A percentile compares a stretch with the other conserved stretches of the same genome.
These are phyloP conservation scores for Eremophila alpestris DNA, from an alignment of 2,797 vertebrate species.

Conservation along the genomic window DNA sequence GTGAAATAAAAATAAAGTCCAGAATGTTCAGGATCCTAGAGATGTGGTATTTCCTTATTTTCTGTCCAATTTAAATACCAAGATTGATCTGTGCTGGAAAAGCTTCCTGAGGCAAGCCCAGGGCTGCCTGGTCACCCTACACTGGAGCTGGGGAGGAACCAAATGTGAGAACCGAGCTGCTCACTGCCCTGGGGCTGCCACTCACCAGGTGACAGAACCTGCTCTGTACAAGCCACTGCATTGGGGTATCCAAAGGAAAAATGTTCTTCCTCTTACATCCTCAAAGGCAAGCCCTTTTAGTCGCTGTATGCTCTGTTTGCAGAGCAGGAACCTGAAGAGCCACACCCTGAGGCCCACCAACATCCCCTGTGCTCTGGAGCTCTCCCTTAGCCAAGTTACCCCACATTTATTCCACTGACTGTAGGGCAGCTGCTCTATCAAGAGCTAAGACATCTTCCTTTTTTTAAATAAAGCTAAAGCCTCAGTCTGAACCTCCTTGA, in stretches of 20 bases:
- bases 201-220: accelerated
- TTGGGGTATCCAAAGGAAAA: not conserved
- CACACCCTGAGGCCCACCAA: accelerated
- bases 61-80: not conserved
- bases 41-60: slow-evolving; percentile 26
- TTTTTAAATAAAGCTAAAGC: slow-evolving; percentile 43
- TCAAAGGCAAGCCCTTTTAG: not conserved
- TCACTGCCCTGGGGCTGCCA: not conserved
- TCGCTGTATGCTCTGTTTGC: accelerated
- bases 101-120: not conserved
- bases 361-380: not conserved
- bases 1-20: slow-evolving; percentile 52
- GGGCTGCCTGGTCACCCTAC: not conserved
- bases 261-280: not conserved
- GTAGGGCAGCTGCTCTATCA: not conserved
- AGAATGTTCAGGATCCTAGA: not conserved
- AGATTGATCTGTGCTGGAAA: not conserved
- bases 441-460: slow-evolving; percentile 20
- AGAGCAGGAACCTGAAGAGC: not conserved
- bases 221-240: accelerated
- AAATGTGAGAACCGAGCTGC: not conserved
- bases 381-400: not conserved
- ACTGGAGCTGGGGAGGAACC: accelerated
- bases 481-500: slow-evolving; percentile 42
- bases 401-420: not conserved